A percentile compares a stretch with the other conserved stretches of the same genome.
phyloP scores from a whole-genome alignment of 2,113 vertebrate genomes.

The Calonectris borealis region DNA sequence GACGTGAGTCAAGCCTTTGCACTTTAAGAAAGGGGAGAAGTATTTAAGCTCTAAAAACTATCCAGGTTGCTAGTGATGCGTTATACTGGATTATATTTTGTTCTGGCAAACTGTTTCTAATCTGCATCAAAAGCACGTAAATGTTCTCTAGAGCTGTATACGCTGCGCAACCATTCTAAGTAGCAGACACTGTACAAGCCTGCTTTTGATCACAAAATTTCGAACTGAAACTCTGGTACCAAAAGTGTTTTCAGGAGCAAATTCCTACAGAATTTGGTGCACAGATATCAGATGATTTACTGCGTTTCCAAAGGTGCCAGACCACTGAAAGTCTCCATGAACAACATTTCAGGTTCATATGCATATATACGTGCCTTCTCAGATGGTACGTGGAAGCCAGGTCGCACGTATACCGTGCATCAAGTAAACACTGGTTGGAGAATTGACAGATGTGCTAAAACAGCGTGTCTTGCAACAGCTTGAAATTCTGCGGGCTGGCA shows the following conservation, averaged over 20 bases:
- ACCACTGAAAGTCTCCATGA: neutral
- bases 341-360: neutral
- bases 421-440: neutral
- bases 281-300: neutral
- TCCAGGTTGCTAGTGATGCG: neutral
- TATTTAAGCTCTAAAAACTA: neutral
- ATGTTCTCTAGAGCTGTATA: neutral
- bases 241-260: neutral
- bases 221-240: neutral
- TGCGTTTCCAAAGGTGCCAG: neutral
- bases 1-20: neutral
- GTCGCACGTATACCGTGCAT: rapidly evolving
- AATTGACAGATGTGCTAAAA: neutral
- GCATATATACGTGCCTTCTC: neutral
- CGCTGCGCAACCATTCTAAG: rapidly evolving
- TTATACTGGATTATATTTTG: neutral
- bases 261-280: neutral
- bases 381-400: rapidly evolving
- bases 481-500: neutral
- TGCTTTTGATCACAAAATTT: neutral
- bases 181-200: neutral
- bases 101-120: neutral
- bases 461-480: neutral
- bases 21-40: neutral
- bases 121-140: neutral